Base-by-base conservation (phyloP, 2,888 invertebrate genomes). In the Yponomeuta plumbellus region DNA sequence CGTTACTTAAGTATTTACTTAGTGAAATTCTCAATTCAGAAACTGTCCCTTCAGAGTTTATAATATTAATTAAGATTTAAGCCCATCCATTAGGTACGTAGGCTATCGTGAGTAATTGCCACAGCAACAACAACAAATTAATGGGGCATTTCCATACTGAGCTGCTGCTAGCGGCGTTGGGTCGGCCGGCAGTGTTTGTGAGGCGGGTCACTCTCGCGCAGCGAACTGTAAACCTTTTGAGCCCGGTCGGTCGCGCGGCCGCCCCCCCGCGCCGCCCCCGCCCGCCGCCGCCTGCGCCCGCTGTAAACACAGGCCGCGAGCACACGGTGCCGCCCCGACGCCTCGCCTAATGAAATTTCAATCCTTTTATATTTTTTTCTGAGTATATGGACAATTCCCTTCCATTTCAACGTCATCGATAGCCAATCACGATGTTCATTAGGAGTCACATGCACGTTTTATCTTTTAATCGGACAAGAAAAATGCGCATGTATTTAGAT, bases 171-270 rank as follows among this genome's bases (percentile, higher is more conserved):
- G 34, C 34, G 34, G 34, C 17, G 44, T 3, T 17, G 44, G 44
- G 44, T 52, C 44, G 63, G 22, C 17, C 63, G 63, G 72, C 79
- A 78, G 78, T 86, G 90, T 89, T 90, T 89, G 88, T 85, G 83
- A 86, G 88, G 89, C 84, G 88, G 90, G 89, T 86, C 87, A 89
- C 90, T 91, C 90, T 83, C 80, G 89, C 89, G 90, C 90, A 90
- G 75, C 88, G 78, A 85, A 88, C 89, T 89, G 90, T 87, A 85
- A 91, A 91, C 83, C 88, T 90, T 90, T 91, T 84, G 88, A 88
- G 86, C 80, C 83, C 87, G 84, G 77, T 82, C 83, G 83, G 80
- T 83, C 85, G 83, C 82, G 79, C 67, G 67, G 75, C 69, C 68
- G 71, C 69, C 67, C 70, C 70, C 68, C 66, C 68, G 66, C 68